Evolutionary conservation across 2,113 vertebrate genomes (phyloP).

Genomic region (Cryptomyrus ogoouensis): DNA sequence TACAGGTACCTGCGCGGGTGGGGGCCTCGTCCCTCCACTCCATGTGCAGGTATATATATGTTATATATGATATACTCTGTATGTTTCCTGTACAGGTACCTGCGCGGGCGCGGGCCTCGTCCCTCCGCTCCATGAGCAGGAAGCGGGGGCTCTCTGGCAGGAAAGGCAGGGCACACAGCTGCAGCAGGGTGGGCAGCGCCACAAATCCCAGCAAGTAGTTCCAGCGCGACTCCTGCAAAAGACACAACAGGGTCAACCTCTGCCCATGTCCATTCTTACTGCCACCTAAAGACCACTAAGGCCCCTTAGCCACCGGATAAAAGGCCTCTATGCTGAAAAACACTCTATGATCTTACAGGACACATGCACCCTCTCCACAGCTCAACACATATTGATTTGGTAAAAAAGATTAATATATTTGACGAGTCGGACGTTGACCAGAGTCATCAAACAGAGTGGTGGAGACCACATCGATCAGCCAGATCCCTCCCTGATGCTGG

Average conservation of each 20-base stretch:
- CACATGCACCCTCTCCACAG: not conserved
- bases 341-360: not conserved
- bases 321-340: not conserved
- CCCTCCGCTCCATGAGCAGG: conserved; percentile 79
- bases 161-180: conserved; percentile 77
- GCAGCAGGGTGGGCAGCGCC: conserved; percentile 67
- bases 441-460: not conserved
- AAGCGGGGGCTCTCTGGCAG: conserved; percentile 86
- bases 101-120: conserved; percentile 68
- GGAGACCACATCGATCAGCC: not conserved
- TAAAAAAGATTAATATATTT: not conserved
- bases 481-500: not conserved
- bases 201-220: conserved; percentile 77
- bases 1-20: conserved; percentile 73
- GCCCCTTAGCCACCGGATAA: not conserved
- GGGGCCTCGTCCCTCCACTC: conserved; percentile 59
- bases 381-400: not conserved
- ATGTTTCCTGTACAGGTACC: conserved; percentile 57
- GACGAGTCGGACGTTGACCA: not conserved
- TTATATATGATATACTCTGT: not conserved
- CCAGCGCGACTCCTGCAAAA: conserved; percentile 75
- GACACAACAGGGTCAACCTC: not conserved
- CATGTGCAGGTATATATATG: conserved; percentile 7
- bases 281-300: not conserved
- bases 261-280: not conserved